A percentile compares a stretch with the other conserved stretches of the same genome.
Evolutionary conservation across 2,888 invertebrate genomes (phyloP).

Genomic region (Macrophya alboannulata): DNA sequence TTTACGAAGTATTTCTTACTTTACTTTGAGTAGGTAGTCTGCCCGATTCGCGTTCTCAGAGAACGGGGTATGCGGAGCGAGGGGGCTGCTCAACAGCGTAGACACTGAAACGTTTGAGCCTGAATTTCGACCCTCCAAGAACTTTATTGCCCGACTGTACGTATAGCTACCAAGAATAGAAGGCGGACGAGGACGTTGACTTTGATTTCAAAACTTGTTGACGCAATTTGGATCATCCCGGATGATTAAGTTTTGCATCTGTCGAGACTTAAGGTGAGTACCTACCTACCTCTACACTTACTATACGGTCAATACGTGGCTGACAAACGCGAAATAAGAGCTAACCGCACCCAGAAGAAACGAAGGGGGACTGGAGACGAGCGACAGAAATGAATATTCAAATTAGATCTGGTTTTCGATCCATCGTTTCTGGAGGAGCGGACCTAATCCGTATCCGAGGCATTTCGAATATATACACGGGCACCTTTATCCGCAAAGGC

Average conservation of each 20-base stretch:
- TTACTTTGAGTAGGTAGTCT: too few relatives aligned
- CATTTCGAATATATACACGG: background rate
- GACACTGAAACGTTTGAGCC: too few relatives aligned
- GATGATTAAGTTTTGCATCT: slow-evolving; percentile 53
- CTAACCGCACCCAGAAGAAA: slow-evolving; percentile 50
- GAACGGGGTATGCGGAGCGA: too few relatives aligned
- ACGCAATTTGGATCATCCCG: slow-evolving; percentile 52
- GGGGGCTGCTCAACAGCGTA: too few relatives aligned
- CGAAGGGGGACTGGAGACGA: background rate
- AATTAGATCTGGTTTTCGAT: slow-evolving; percentile 54
- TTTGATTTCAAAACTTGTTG: slow-evolving; percentile 46
- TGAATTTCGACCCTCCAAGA: too few relatives aligned
- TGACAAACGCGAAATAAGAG: slow-evolving; percentile 55
- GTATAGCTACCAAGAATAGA: background rate
- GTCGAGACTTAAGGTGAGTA: slow-evolving; percentile 15
- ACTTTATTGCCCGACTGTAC: too few relatives aligned
- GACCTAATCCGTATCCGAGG: slow-evolving; percentile 40
- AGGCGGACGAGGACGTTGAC: slow-evolving; percentile 43
- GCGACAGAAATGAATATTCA: slow-evolving; percentile 49
- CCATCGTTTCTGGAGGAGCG: slow-evolving; percentile 46
- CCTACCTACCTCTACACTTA: background rate
- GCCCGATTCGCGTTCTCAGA: too few relatives aligned
- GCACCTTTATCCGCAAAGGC: background rate
- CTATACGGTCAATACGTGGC: slow-evolving; percentile 25
- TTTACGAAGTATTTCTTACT: too few relatives aligned